Base-by-base conservation (phyloP, 2,888 invertebrate genomes). In the Cheilosia pagana region DNA sequence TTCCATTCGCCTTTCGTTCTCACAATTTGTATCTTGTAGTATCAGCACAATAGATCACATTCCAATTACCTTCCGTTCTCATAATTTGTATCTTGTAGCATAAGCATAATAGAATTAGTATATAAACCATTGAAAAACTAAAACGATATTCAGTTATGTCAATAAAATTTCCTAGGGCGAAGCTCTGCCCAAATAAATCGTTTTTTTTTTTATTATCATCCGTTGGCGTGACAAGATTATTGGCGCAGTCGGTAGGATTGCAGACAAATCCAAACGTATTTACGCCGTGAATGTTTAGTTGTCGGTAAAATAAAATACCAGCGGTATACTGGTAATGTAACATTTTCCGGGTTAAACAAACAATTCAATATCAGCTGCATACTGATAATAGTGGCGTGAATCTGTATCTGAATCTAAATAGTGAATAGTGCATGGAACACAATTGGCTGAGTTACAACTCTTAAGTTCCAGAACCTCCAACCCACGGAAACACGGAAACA, bases 191-290 rank as follows among this genome's bases (percentile, higher is more conserved):
- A 43, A 43, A 14, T 43, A 28, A 16, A 16, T 43, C 16, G 16
- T 43, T 16, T 14, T 16, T 43, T 14, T 16, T 14, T 16, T 14
- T 16, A 3, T 16, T 43, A 16, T 16, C 16, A 16, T 43, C 16
- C 43, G n/a, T 43, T 16, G 43, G 3, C 2, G 16, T 16, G 0
- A 43, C 6, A 43, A 43, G 16, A 16, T n/a, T 39, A 16, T 25
- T 45, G 62, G 62, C 62, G 48, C 62, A 62, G 45, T 45, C 62
- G 48, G n/a, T 62, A 62, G 62, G 62, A 62, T 43, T 53, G 28
- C 16, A 53, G n/a, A n/a, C 19, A 53, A 28, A 53, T 53, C 14
- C 52, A 5, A 23, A 23, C 23, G 6, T 28, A 52, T 52, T 14
- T 52, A 52, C 23, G 52, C 25, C 52, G 52, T 52, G 52, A 52